Conservation (phyloP, 2,888 invertebrate species). For the Volucella bombylans region DNA sequence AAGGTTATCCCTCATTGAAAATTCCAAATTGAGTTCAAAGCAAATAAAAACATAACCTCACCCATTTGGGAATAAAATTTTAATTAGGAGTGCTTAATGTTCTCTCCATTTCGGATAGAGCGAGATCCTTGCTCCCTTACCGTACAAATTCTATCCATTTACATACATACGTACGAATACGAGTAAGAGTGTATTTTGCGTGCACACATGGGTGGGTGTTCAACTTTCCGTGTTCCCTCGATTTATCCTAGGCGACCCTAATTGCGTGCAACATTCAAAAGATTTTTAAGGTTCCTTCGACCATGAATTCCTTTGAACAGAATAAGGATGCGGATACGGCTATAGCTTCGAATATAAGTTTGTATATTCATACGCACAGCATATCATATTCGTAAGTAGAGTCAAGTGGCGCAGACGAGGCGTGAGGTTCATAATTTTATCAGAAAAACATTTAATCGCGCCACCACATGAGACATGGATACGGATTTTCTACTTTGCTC, state of each 20-base stretch:
- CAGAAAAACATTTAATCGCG: conserved; percentile 44
- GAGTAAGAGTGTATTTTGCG: not conserved
- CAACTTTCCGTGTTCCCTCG: not conserved
- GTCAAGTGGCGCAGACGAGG: conserved; percentile 32
- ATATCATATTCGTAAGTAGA: not conserved
- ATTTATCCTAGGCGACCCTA: conserved; percentile 34
- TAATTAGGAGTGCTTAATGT: conserved; percentile 66
- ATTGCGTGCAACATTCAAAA: conserved; percentile 45
- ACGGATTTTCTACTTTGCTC: conserved; percentile 27
- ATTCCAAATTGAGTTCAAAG: conserved; percentile 64
- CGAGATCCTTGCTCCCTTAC: conserved; percentile 18
- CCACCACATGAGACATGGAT: conserved; percentile 42
- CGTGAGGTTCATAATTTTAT: conserved; percentile 55
- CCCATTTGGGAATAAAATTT: conserved; percentile 63
- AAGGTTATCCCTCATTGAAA: conserved; percentile 29
- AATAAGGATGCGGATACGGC: not conserved
- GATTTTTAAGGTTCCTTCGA: conserved; percentile 30
- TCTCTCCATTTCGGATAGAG: conserved; percentile 24
- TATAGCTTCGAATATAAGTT: not conserved
- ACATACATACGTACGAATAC: too few species aligned
- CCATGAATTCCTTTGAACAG: conserved; percentile 57
- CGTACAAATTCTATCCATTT: too few species aligned
- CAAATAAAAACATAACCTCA: conserved; percentile 51
- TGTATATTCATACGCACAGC: too few species aligned
- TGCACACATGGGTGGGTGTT: not conserved